Conservation (phyloP, 2,797 vertebrate species). For the Crax fasciolata region DNA sequence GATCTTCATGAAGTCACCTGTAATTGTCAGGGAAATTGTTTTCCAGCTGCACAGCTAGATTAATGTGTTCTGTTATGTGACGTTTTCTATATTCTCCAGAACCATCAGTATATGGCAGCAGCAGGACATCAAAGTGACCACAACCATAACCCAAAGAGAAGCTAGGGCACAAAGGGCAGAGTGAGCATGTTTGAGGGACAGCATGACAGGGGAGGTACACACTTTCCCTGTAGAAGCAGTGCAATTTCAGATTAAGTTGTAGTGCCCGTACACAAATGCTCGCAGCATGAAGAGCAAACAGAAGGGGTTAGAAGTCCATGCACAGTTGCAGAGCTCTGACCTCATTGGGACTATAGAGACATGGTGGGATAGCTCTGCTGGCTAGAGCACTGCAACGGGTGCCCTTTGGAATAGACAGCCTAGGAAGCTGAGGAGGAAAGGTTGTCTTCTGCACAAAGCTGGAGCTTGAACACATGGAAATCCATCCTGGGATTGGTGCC, state of each 20-base stretch:
- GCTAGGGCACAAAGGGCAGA: background rate
- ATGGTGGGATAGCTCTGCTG: background rate
- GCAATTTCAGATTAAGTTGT: background rate
- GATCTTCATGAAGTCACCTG: background rate
- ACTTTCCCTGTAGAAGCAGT: background rate
- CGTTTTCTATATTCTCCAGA: background rate
- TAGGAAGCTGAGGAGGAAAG: background rate
- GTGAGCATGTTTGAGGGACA: background rate
- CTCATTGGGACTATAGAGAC: background rate
- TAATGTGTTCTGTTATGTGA: background rate
- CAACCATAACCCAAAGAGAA: background rate
- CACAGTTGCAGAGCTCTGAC: background rate
- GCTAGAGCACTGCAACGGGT: background rate
- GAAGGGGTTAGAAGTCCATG: background rate
- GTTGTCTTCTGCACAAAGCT: background rate
- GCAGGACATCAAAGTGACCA: background rate
- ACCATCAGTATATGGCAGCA: background rate
- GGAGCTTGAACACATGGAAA: background rate
- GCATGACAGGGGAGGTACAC: background rate
- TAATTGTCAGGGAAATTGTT: background rate
- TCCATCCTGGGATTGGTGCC: background rate
- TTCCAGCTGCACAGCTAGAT: background rate
- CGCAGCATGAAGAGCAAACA: background rate
- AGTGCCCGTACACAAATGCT: background rate
- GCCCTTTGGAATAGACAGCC: background rate